Base-by-base conservation (phyloP, 2,888 invertebrate genomes). In the Calliopum simillimum region DNA sequence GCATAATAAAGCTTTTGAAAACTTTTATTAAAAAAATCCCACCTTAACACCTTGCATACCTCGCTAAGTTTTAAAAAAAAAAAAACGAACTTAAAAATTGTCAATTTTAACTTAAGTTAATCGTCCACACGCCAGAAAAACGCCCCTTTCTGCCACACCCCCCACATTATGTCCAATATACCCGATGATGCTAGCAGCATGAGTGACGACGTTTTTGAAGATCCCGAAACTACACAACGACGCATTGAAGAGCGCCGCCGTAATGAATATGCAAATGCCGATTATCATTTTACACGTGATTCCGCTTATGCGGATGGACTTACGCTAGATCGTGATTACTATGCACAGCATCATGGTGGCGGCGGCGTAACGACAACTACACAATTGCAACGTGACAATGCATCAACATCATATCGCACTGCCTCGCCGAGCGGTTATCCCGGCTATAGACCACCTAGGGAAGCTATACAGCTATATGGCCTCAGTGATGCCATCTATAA, bases 161-260 rank as follows among this genome's bases (percentile, higher is more conserved):
- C 55, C 44, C 25, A 41, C 65, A 73, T 73, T 78, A 88, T 89
- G 88, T 88, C 88, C 73, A 89, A 89, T 61, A 89, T 79, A 71
- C 78, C 89, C 55, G 93, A 93, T 77, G 93, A 94, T 86, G 93
- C 91, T 79, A 85, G 85, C 77, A 79, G 77, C 53, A 92, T 94
- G 90, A 93, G 93, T 80, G 94, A 94, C 85, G 94, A 94, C 85
- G 94, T 94, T 64, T 94, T 94, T 80, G 94, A 94, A 81, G 90
- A 91, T 53, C 86, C 88, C 41, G 89, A 89, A 74, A 85, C 86
- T 49, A 86, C 86, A 23, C 81, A 82, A 58, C 79, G 80, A 25
- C 82, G 86, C 71, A 77, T 82, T 41, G 81, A 84, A 65, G 83
- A 83, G 63, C 73, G 81, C 71, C 81, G 78, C 43, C 80, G 79